Conservation (phyloP, 2,797 vertebrate genomes). For the Poecilia gillii region DNA sequence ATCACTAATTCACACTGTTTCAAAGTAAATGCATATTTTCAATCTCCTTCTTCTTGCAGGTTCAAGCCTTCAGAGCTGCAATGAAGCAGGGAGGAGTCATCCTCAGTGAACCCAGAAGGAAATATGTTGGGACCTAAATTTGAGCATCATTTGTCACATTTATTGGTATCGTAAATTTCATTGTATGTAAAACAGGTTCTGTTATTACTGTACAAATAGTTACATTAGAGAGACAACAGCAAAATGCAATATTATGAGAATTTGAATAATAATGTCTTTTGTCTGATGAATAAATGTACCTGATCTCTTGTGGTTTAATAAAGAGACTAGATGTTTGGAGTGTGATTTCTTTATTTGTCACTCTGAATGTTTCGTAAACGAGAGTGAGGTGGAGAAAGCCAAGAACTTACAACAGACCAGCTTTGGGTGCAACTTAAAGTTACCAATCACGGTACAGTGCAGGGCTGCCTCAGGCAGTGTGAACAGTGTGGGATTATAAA, state of each 20-base stretch:
- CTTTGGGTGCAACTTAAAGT: slow-evolving; percentile 13
- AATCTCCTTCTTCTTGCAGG: slow-evolving; percentile 69
- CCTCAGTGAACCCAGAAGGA: slow-evolving; percentile 87
- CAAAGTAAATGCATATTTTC: background rate
- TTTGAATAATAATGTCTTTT: slow-evolving; percentile 5
- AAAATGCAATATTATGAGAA: slow-evolving; percentile 10
- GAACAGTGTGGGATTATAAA: slow-evolving; percentile 64
- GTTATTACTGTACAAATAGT: slow-evolving; percentile 7
- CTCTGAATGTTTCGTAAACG: slow-evolving; percentile 63
- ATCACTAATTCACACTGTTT: background rate
- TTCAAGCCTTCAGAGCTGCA: slow-evolving; percentile 85
- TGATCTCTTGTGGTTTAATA: slow-evolving; percentile 13
- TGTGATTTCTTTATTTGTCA: slow-evolving; percentile 62
- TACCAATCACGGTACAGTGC: slow-evolving; percentile 46
- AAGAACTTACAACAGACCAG: slow-evolving; percentile 31
- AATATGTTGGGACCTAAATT: slow-evolving; percentile 73
- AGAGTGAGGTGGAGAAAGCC: slow-evolving; percentile 46
- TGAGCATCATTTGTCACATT: background rate
- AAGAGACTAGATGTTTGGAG: slow-evolving; percentile 30
- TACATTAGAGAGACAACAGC: background rate
- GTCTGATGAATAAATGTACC: background rate
- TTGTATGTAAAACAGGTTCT: background rate
- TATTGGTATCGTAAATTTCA: slow-evolving; percentile 32
- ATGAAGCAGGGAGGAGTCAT: slow-evolving; percentile 88
- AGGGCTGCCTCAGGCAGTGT: slow-evolving; percentile 62